Evolutionary conservation across 2,888 invertebrate genomes (phyloP).

Genomic region (Hermodice carunculata): DNA sequence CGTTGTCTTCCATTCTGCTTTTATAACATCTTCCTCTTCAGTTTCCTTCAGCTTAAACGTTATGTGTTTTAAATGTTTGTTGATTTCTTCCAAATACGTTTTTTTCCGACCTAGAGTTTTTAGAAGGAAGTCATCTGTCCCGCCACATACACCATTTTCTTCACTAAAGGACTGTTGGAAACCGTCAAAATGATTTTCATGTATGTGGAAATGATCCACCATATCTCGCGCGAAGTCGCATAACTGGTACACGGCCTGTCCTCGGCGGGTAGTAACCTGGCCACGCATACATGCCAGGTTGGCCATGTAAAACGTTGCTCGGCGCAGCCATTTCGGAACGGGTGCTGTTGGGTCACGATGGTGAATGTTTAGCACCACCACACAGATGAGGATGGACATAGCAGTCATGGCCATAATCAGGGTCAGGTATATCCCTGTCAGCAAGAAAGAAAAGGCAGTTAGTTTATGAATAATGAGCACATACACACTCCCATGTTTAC

Average conservation of each 20-base stretch:
- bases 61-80: slow-evolving; percentile 32
- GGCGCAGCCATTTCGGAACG: slow-evolving; percentile 37
- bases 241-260: slow-evolving; percentile 24
- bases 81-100: slow-evolving; percentile 31
- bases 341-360: slow-evolving; percentile 39
- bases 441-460: too few relatives aligned
- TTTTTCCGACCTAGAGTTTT: slow-evolving; percentile 3
- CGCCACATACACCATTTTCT: slow-evolving; percentile 14
- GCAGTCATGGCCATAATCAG: slow-evolving; percentile 44
- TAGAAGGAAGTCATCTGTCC: slow-evolving; percentile 5
- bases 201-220: background rate
- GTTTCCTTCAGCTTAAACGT: slow-evolving; percentile 34
- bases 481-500: too few relatives aligned
- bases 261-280: slow-evolving; percentile 11
- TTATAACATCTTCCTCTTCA: slow-evolving; percentile 30
- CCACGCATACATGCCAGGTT: slow-evolving; percentile 27
- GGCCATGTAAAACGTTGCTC: slow-evolving; percentile 30
- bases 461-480: too few relatives aligned
- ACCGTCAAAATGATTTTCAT: slow-evolving; percentile 2
- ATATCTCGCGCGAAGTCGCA: slow-evolving; percentile 20
- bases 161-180: background rate
- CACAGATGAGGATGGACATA: slow-evolving; percentile 39
- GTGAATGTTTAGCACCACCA: slow-evolving; percentile 43
- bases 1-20: slow-evolving; percentile 38
- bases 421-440: slow-evolving; percentile 43